A percentile compares a stretch with the other conserved stretches of the same genome.
Conservation (phyloP, 1,140 invertebrate genomes). For the Notospermus geniculatus region DNA sequence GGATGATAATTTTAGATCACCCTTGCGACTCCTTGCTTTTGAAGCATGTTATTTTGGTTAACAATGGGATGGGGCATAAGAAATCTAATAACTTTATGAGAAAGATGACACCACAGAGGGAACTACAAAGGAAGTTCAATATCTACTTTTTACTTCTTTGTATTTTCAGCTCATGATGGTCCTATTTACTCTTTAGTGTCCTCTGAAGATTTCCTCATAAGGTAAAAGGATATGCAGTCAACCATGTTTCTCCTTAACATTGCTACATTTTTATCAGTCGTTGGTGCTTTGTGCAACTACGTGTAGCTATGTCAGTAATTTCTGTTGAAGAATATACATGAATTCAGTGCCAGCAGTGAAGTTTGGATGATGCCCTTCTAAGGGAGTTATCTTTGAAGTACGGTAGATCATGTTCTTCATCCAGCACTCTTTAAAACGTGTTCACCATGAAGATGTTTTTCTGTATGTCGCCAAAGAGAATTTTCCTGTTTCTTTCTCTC, state of each 20-base stretch:
- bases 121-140: too few species aligned
- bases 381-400: too few species aligned
- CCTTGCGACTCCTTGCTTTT: background rate
- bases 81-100: background rate
- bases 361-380: too few species aligned
- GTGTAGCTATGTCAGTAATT: too few species aligned
- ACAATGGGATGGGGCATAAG: background rate
- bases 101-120: background rate
- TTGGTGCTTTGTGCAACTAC: too few species aligned
- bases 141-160: background rate
- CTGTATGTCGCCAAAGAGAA: too few species aligned
- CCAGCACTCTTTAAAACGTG: too few species aligned
- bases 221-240: conserved; percentile 29
- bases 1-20: background rate
- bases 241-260: conserved; percentile 3
- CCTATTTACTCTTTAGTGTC: conserved; percentile 71
- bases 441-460: too few species aligned
- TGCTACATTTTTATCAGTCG: background rate
- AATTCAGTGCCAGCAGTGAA: too few species aligned
- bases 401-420: too few species aligned
- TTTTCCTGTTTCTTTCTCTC: too few species aligned
- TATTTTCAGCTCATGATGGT: conserved; percentile 52
- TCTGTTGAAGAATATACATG: too few species aligned
- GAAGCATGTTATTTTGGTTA: background rate
- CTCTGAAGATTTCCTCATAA: conserved; percentile 70